Conservation (phyloP, 2,797 vertebrate species). For the Tiaroga cobitis region DNA sequence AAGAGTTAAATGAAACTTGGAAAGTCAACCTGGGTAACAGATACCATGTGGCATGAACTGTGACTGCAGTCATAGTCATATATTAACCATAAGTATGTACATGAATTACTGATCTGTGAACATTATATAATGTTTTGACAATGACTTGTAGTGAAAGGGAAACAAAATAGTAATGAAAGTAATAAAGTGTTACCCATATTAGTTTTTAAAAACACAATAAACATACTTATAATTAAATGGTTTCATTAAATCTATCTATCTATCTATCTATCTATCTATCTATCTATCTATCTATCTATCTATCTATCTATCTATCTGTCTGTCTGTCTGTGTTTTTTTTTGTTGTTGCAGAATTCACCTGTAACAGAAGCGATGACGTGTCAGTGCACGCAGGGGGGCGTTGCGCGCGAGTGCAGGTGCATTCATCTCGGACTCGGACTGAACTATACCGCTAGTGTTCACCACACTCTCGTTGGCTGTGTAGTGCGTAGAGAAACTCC, state of each 20-base stretch:
- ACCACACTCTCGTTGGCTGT: neutral
- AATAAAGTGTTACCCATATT: neutral
- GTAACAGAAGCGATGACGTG: constrained; percentile 43
- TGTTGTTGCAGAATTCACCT: constrained; percentile 34
- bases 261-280: neutral
- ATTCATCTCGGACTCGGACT: neutral
- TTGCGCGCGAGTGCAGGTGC: constrained; percentile 49
- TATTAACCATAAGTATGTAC: constrained; percentile 18
- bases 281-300: neutral
- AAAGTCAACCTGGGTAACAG: neutral
- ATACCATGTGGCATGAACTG: neutral
- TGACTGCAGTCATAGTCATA: constrained; percentile 4
- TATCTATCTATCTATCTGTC: neutral
- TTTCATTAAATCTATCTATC: neutral
- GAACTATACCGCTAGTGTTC: neutral
- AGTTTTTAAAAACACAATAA: neutral
- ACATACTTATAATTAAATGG: neutral
- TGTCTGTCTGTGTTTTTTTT: too few relatives aligned
- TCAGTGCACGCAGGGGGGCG: constrained; percentile 19
- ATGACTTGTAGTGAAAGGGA: neutral
- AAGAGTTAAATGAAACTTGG: neutral
- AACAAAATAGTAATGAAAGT: neutral
- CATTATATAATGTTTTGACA: neutral
- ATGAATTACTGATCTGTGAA: neutral
- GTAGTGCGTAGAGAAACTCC: constrained; percentile 17